Percentiles rank a stretch among this genome's conserved stretches.
Evolutionary conservation across 1,140 invertebrate species (phyloP).

Genomic region (Oedothorax gibbosus): DNA sequence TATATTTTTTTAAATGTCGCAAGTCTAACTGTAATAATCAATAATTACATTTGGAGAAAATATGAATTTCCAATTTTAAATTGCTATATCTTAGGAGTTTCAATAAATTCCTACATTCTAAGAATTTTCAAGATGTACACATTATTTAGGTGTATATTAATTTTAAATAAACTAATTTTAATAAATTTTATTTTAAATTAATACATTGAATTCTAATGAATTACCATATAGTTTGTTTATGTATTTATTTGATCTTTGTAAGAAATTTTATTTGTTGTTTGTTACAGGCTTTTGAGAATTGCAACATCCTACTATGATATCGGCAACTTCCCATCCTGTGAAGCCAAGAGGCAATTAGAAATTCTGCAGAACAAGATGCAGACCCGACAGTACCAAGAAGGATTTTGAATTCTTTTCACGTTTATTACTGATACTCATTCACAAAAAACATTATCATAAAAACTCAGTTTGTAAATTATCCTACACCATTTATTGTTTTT

Average conservation of each 20-base stretch:
- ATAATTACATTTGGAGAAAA: too few relatives aligned
- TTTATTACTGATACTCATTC: slow-evolving; percentile 31
- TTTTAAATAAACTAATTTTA: too few relatives aligned
- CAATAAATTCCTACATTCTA: too few relatives aligned
- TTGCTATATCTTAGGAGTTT: too few relatives aligned
- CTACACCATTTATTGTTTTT: slow-evolving; percentile 18
- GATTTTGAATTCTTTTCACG: slow-evolving; percentile 73
- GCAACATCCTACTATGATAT: slow-evolving; percentile 99
- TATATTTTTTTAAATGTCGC: too few relatives aligned
- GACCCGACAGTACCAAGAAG: slow-evolving; percentile 85
- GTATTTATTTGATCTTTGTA: neutral
- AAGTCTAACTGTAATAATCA: too few relatives aligned
- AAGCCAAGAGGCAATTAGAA: slow-evolving; percentile 94
- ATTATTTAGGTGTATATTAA: too few relatives aligned
- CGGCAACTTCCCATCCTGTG: slow-evolving; percentile 96
- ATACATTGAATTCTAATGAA: too few relatives aligned
- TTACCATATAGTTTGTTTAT: neutral
- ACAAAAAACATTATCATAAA: slow-evolving; percentile 21
- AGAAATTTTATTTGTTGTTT: slow-evolving; percentile 34
- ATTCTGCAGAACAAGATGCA: slow-evolving; percentile 84
- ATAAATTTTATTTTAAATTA: too few relatives aligned
- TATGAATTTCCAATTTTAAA: too few relatives aligned
- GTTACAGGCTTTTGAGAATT: slow-evolving; percentile 88
- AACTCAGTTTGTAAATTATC: slow-evolving; percentile 36
- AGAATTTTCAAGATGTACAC: too few relatives aligned